Evolutionary conservation across 2,113 vertebrate genomes (phyloP).

Genomic region (Actenoides lindsayi): DNA sequence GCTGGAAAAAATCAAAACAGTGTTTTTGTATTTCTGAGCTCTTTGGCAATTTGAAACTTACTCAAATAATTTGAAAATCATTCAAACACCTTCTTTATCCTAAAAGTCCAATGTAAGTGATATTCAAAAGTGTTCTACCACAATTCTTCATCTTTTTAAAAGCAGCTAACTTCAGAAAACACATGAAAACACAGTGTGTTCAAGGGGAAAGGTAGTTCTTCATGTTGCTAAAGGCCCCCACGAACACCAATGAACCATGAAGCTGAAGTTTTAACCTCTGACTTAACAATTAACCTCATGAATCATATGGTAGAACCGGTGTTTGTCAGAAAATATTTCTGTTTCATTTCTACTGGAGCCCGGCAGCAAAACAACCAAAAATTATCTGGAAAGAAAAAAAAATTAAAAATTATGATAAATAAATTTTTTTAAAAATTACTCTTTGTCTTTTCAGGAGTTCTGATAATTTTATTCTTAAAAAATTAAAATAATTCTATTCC

Average conservation of each 20-base stretch:
- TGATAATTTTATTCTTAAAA: constrained; percentile 53
- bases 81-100: background rate
- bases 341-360: background rate
- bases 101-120: background rate
- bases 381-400: background rate
- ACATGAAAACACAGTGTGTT: background rate
- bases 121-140: background rate
- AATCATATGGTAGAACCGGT: background rate
- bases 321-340: background rate
- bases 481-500: constrained; percentile 22
- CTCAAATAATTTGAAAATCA: background rate
- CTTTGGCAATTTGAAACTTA: background rate
- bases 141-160: background rate
- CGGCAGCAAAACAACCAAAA: background rate
- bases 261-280: constrained; percentile 6
- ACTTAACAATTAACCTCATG: background rate
- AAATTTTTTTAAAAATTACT: background rate
- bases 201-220: background rate
- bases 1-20: background rate
- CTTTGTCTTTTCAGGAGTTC: background rate
- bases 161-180: background rate
- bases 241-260: constrained; percentile 2
- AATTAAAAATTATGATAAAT: background rate
- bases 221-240: background rate
- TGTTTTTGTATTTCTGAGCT: background rate